Evolutionary conservation across 2,113 vertebrate species (phyloP).

Genomic region (Lasiurus cinereus): DNA sequence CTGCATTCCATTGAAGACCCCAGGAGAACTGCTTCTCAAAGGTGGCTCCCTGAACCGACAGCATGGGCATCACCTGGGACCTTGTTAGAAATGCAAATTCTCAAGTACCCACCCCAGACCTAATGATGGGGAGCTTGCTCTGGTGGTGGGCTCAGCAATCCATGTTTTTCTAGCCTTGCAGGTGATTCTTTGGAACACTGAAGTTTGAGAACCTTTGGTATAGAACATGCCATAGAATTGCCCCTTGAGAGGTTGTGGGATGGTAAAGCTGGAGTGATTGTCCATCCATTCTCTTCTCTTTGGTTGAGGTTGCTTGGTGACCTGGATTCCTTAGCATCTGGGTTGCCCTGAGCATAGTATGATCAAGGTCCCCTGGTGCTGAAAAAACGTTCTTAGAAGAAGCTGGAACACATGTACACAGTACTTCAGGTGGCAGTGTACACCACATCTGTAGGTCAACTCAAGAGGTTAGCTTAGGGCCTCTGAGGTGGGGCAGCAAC

Average conservation of each 20-base stretch:
- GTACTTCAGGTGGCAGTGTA: background rate
- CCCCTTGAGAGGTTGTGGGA: background rate
- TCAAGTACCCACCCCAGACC: background rate
- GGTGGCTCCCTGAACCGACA: background rate
- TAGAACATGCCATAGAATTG: background rate
- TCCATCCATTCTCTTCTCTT: background rate
- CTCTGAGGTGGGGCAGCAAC: background rate
- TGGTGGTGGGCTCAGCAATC: background rate
- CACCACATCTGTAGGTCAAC: background rate
- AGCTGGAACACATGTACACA: background rate
- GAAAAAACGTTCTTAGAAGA: background rate
- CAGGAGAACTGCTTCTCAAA: background rate
- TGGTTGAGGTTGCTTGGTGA: background rate
- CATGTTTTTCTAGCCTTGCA: background rate
- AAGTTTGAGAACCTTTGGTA: background rate
- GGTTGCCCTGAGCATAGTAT: background rate
- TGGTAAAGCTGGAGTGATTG: background rate
- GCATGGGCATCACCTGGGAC: background rate
- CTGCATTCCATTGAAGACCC: background rate
- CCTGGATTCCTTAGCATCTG: background rate
- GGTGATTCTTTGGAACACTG: background rate
- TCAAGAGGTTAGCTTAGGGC: background rate
- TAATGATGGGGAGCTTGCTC: background rate
- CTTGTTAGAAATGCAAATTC: background rate
- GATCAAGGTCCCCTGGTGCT: background rate